Evolutionary conservation across 1,140 invertebrate genomes (phyloP).

Genomic region (Liolophura sinensis): DNA sequence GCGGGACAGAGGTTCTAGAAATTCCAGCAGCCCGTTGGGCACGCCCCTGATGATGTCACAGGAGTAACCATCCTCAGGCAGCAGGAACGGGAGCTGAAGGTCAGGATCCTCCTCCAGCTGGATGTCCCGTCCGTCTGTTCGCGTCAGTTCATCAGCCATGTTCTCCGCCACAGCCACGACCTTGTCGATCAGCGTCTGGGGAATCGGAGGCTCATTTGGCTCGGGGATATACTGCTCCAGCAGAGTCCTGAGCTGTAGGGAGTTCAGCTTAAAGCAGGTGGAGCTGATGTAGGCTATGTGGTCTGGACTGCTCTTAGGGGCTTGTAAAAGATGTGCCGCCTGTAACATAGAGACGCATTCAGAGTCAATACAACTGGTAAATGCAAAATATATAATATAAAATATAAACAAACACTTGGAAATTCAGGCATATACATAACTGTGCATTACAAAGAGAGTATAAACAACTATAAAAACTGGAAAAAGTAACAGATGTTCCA

Average conservation of each 20-base stretch:
- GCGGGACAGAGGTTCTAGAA: slow-evolving; percentile 83
- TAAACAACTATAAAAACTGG: too few relatives aligned
- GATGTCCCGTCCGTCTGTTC: slow-evolving; percentile 87
- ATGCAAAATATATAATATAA: neutral
- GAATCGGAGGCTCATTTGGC: slow-evolving; percentile 67
- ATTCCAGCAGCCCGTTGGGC: slow-evolving; percentile 83
- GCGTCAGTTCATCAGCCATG: slow-evolving; percentile 88
- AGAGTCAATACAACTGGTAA: neutral
- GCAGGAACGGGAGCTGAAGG: slow-evolving; percentile 84
- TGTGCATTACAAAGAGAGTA: too few relatives aligned
- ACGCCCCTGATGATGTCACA: slow-evolving; percentile 93
- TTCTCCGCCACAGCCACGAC: slow-evolving; percentile 80
- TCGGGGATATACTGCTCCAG: slow-evolving; percentile 80
- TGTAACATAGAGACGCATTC: slow-evolving; percentile 15
- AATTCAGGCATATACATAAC: too few relatives aligned
- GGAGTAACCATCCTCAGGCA: slow-evolving; percentile 98
- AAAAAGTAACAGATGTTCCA: too few relatives aligned
- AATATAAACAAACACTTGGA: too few relatives aligned
- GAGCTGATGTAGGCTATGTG: slow-evolving; percentile 87
- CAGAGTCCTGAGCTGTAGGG: slow-evolving; percentile 79
- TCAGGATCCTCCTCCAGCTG: slow-evolving; percentile 78
- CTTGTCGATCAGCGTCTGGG: slow-evolving; percentile 42
- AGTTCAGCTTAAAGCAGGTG: slow-evolving; percentile 98
- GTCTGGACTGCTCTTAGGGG: slow-evolving; percentile 86
- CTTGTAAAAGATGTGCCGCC: slow-evolving; percentile 66